Percentiles rank a stretch among this genome's conserved stretches.
phyloP scores from a whole-genome alignment of 1,140 invertebrate species.

The Belonocnema kinseyi region DNA sequence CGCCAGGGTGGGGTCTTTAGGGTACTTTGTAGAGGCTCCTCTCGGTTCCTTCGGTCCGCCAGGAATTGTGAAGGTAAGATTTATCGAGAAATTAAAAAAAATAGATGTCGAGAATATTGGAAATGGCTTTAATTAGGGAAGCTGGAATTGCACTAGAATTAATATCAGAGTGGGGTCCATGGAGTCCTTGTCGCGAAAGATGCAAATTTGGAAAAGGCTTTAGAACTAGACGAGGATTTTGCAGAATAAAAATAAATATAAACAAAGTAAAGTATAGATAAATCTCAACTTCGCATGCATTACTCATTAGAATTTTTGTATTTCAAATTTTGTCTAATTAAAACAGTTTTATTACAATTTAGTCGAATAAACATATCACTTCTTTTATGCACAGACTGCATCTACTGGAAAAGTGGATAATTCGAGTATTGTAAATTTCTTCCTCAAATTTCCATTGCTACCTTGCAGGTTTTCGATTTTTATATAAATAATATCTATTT shows the following conservation, averaged over 20 bases:
- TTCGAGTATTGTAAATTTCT: slow-evolving; percentile 54
- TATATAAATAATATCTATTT: background rate
- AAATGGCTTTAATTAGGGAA: slow-evolving; percentile 60
- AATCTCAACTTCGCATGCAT: background rate
- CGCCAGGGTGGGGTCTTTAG: too few species aligned
- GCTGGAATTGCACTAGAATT: slow-evolving; percentile 65
- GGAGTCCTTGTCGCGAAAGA: slow-evolving; percentile 61
- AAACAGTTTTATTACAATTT: too few species aligned
- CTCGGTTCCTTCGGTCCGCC: too few species aligned
- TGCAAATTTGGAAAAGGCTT: slow-evolving; percentile 61
- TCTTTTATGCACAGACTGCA: slow-evolving; percentile 21
- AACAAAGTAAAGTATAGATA: slow-evolving; percentile 48
- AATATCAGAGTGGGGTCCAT: slow-evolving; percentile 64
- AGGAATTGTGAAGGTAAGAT: too few species aligned
- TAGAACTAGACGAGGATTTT: slow-evolving; percentile 57
- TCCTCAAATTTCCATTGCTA: slow-evolving; percentile 57
- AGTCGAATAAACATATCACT: too few species aligned
- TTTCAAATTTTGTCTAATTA: slow-evolving; percentile 14
- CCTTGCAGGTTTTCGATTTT: slow-evolving; percentile 62
- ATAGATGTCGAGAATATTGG: slow-evolving; percentile 64
- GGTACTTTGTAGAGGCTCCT: too few species aligned
- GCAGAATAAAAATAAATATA: slow-evolving; percentile 63
- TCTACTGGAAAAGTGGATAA: slow-evolving; percentile 30
- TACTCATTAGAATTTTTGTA: slow-evolving; percentile 13
- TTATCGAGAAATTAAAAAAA: background rate